Percentiles rank a stretch among this genome's conserved stretches.
Conservation (phyloP, 92 coral and sea anemone species). For the Virgularia gustaviana region DNA sequence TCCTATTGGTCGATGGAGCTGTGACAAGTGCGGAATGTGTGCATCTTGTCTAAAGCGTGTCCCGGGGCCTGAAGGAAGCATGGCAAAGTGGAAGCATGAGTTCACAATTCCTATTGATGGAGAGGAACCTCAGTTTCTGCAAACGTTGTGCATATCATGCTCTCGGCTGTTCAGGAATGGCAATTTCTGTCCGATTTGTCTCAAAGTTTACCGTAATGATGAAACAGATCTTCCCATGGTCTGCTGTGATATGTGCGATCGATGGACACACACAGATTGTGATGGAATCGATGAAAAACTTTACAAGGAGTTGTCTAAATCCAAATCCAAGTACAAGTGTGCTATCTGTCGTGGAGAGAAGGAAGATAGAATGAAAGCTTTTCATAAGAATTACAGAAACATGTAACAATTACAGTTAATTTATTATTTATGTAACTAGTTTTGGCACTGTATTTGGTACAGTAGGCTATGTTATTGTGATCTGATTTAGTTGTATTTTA, state of each 20-base stretch:
- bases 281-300: constrained; percentile 88
- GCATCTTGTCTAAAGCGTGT: constrained; percentile 94
- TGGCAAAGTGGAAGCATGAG: constrained; percentile 97
- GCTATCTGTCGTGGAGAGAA: constrained; percentile 96
- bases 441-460: neutral
- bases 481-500: too few species aligned
- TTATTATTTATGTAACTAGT: neutral
- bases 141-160: constrained; percentile 87
- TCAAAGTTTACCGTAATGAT: constrained; percentile 93
- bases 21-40: constrained; percentile 97
- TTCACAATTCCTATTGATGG: constrained; percentile 92
- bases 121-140: constrained; percentile 86
- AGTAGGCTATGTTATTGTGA: too few species aligned
- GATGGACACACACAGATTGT: constrained; percentile 98
- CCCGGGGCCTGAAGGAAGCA: constrained; percentile 84
- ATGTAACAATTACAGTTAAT: neutral
- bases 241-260: constrained; percentile 94
- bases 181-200: constrained; percentile 96
- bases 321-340: constrained; percentile 85
- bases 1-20: constrained; percentile 88
- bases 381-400: constrained; percentile 75
- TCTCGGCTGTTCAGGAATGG: constrained; percentile 93
- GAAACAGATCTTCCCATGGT: constrained; percentile 99
- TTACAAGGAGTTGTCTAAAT: constrained; percentile 81
- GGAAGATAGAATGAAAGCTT: constrained; percentile 86